Conservation (phyloP, 2,113 vertebrate species). For the Bos javanicus region DNA sequence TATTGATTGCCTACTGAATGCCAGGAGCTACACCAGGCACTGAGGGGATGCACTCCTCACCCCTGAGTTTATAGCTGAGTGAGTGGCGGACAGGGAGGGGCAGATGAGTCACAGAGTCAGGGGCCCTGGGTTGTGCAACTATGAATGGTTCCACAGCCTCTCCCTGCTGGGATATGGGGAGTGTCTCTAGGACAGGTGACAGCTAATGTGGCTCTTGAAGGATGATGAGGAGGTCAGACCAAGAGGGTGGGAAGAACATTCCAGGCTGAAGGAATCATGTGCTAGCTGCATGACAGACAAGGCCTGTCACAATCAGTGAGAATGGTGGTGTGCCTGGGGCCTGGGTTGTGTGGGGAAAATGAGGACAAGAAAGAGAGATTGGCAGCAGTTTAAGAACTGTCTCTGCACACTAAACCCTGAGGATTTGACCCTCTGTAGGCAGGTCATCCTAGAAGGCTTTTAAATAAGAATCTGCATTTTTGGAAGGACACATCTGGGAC, state of each 20-base stretch:
- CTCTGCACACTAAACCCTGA: not conserved
- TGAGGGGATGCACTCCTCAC: accelerated
- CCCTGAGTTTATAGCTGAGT: not conserved
- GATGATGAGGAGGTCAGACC: not conserved
- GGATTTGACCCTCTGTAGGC: not conserved
- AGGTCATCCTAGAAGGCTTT: not conserved
- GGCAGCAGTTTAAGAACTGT: not conserved
- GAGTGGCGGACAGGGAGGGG: accelerated
- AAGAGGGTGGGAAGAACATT: not conserved
- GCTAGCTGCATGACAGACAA: too few species aligned
- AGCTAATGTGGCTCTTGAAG: not conserved
- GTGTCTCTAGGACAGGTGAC: not conserved
- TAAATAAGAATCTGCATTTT: not conserved
- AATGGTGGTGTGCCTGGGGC: accelerated
- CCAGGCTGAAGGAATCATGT: not conserved
- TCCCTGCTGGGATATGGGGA: not conserved
- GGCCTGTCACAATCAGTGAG: not conserved
- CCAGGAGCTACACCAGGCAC: not conserved
- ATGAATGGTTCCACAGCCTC: too few species aligned
- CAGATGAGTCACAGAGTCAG: not conserved
- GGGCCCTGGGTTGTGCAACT: not conserved
- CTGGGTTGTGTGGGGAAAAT: not conserved
- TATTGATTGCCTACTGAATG: not conserved
- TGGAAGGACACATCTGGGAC: not conserved
- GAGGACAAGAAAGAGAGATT: not conserved